phyloP scores from a whole-genome alignment of 1,140 invertebrate genomes.

The Caligus rogercresseyi region DNA sequence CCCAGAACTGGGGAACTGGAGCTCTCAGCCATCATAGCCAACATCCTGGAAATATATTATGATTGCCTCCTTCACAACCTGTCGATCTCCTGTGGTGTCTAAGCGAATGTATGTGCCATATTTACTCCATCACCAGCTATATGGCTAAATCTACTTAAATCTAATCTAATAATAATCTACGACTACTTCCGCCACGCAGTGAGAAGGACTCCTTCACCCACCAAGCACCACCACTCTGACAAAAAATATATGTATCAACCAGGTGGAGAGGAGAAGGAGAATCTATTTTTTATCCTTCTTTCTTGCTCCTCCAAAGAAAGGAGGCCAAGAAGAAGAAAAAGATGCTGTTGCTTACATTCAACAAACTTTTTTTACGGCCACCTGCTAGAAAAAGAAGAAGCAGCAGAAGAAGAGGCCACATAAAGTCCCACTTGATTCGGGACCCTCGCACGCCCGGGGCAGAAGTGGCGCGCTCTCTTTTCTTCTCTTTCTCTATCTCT shows the following conservation, averaged over 20 bases:
- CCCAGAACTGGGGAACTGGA: constrained; percentile 12
- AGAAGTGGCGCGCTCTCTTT: background rate
- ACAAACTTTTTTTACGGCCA: background rate
- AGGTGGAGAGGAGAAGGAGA: background rate
- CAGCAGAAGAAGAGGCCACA: background rate
- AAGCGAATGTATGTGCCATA: no score
- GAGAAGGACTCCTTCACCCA: no score
- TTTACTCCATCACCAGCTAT: no score
- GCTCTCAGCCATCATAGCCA: background rate
- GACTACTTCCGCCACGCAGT: no score
- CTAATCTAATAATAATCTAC: no score
- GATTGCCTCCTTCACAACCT: no score
- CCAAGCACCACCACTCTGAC: no score
- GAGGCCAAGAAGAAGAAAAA: background rate
- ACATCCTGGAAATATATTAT: no score
- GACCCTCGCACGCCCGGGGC: background rate
- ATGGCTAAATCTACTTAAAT: no score
- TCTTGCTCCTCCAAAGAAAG: background rate
- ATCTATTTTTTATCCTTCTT: background rate
- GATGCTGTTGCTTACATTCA: background rate
- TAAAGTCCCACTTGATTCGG: background rate
- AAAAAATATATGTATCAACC: no score
- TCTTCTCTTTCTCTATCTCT: background rate
- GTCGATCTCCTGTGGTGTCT: no score
- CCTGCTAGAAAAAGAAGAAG: background rate